phyloP scores from a whole-genome alignment of 1,140 invertebrate species.

The Muscidifurax raptorellus region DNA sequence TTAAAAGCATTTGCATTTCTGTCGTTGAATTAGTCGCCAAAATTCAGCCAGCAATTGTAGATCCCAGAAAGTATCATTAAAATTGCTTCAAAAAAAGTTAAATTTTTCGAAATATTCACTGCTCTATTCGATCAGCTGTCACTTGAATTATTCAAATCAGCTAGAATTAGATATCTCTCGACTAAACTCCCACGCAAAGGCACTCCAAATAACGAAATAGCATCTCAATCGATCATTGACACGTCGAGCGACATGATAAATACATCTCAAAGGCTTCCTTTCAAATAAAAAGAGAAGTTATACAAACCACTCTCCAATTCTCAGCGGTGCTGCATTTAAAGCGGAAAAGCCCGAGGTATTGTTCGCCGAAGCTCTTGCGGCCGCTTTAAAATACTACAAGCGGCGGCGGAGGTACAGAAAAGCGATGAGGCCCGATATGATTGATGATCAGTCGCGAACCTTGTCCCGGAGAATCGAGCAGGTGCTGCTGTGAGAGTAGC shows the following conservation, averaged over 20 bases:
- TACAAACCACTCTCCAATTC: not conserved
- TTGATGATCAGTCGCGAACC: slow-evolving; percentile 40
- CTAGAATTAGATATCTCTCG: no score
- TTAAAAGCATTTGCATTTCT: no score
- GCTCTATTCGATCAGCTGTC: no score
- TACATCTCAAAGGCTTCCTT: not conserved
- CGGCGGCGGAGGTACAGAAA: not conserved
- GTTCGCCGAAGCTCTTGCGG: not conserved
- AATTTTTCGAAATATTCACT: no score
- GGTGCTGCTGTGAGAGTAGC: slow-evolving; percentile 23
- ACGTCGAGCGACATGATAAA: not conserved
- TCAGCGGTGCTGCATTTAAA: not conserved
- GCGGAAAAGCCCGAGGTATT: not conserved
- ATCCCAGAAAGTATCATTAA: no score
- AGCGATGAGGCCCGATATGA: slow-evolving; percentile 50
- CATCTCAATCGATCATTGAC: not conserved
- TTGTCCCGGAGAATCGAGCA: slow-evolving; percentile 41
- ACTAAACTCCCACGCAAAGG: no score
- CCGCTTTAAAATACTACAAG: slow-evolving; percentile 18
- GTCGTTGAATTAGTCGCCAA: no score
- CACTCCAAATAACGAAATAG: not conserved
- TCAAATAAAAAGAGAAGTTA: not conserved
- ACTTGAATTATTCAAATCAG: no score
- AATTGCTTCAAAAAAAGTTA: no score
- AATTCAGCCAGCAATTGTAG: no score